These are phyloP conservation scores for Erpetoichthys calabaricus DNA, from an alignment of 2,797 vertebrate species.

Conservation along the genomic window DNA sequence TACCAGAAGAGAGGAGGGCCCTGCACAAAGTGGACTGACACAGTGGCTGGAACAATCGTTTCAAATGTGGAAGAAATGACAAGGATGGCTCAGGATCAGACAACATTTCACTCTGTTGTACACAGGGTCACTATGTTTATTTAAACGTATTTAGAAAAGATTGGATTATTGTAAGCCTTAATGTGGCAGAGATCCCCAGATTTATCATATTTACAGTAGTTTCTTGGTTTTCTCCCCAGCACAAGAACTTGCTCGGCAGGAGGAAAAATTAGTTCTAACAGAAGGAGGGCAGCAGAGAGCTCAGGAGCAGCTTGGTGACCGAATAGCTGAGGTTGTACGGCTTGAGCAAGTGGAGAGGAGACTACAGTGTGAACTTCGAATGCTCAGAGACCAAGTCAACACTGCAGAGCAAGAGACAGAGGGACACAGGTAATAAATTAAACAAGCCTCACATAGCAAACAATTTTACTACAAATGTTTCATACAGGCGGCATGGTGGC, in stretches of 20 bases:
- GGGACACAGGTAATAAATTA: conserved; percentile 33
- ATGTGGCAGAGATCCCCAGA: no score
- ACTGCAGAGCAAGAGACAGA: conserved; percentile 18
- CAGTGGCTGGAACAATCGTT: no score
- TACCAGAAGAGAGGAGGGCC: no score
- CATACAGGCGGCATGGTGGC: no score
- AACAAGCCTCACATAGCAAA: neutral
- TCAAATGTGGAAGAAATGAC: no score
- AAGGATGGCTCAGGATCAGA: no score
- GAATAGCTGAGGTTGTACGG: conserved; percentile 19
- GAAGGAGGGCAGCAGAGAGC: conserved; percentile 16
- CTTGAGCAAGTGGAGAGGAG: conserved; percentile 21
- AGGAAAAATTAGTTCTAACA: conserved; percentile 29
- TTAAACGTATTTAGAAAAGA: no score
- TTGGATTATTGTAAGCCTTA: no score
- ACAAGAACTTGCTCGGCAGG: conserved; percentile 26
- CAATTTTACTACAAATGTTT: neutral
- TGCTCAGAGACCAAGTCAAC: conserved; percentile 15
- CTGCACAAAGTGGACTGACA: no score
- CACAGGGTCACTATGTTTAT: no score
- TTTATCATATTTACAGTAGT: no score
- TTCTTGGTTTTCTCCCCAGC: conserved; percentile 16
- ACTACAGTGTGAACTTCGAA: conserved; percentile 26
- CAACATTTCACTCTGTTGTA: no score
- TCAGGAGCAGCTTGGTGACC: conserved; percentile 29